Evolutionary conservation across 2,888 invertebrate species (phyloP).

Genomic region (Orchestes rusci): DNA sequence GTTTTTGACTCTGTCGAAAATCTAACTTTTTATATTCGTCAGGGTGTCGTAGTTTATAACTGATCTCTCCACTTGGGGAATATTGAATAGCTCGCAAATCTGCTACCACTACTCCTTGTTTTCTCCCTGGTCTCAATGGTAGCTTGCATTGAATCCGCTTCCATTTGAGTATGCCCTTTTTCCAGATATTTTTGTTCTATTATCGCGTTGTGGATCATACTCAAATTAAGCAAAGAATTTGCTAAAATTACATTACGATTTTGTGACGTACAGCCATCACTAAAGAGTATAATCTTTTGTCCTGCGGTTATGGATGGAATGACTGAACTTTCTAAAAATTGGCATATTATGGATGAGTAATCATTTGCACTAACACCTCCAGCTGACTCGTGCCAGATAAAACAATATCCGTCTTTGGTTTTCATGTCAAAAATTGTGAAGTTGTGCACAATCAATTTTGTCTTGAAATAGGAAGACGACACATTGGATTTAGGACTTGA

Average conservation of each 20-base stretch:
- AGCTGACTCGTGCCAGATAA: conserved; percentile 29
- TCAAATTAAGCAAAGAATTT: conserved; percentile 10
- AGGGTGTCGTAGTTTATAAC: neutral
- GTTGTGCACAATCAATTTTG: conserved; percentile 25
- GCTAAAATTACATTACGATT: conserved; percentile 11
- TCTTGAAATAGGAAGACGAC: conserved; percentile 27
- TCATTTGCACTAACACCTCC: conserved; percentile 16
- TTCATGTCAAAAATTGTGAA: conserved; percentile 30
- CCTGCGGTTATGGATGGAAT: conserved; percentile 8
- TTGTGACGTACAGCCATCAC: conserved; percentile 13
- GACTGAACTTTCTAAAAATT: conserved; percentile 8
- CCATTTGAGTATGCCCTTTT: conserved; percentile 4
- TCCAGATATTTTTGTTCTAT: too few species aligned
- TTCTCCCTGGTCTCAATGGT: conserved; percentile 7
- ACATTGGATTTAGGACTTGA: conserved; percentile 21
- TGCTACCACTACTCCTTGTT: conserved; percentile 3
- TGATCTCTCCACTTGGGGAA: neutral
- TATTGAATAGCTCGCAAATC: conserved; percentile 4
- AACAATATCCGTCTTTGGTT: conserved; percentile 26
- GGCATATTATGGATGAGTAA: conserved; percentile 1
- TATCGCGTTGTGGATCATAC: conserved; percentile 6
- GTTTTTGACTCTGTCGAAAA: neutral
- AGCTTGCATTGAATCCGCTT: conserved; percentile 1
- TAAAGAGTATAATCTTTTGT: conserved; percentile 9
- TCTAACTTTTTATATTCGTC: neutral